Evolutionary conservation across 2,113 vertebrate genomes (phyloP).

Genomic region (Microtus richardsoni): DNA sequence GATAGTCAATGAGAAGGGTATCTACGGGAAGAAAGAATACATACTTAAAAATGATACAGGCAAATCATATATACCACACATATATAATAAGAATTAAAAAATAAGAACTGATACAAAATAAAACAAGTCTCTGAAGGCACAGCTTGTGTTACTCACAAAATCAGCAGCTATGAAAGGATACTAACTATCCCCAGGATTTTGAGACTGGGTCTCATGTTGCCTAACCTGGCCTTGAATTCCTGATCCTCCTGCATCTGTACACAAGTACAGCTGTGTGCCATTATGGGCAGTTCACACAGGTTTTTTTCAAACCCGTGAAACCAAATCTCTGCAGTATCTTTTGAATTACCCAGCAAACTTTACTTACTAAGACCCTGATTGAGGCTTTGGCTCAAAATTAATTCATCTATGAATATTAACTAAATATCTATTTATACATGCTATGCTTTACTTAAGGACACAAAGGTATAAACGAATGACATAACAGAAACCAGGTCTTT

Average conservation of each 20-base stretch:
- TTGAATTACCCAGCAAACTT: conserved; percentile 7
- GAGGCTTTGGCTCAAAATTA: conserved; percentile 26
- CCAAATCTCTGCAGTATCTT: not conserved
- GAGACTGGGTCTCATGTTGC: not conserved
- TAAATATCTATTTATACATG: not conserved
- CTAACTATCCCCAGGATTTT: not conserved
- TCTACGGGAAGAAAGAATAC: conserved; percentile 85
- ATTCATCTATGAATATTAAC: conserved; percentile 43
- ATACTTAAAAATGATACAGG: conserved; percentile 41
- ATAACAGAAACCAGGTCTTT: not conserved
- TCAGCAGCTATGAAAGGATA: conserved; percentile 42
- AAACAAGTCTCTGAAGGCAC: not conserved
- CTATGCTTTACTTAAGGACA: conserved; percentile 21
- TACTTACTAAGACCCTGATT: not conserved
- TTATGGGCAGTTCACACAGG: not conserved
- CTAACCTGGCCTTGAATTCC: not conserved
- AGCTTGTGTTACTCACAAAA: conserved; percentile 28
- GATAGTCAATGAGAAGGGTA: conserved; percentile 98
- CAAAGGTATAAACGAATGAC: conserved; percentile 25
- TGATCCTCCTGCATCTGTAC: not conserved
- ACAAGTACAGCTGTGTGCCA: not conserved
- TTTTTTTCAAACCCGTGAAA: conserved; percentile 21
- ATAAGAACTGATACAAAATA: not conserved
- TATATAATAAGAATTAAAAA: not conserved
- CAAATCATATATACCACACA: not conserved